A percentile compares a stretch with the other conserved stretches of the same genome.
phyloP scores from a whole-genome alignment of 2,113 vertebrate species.

The Thinocorus orbignyianus region DNA sequence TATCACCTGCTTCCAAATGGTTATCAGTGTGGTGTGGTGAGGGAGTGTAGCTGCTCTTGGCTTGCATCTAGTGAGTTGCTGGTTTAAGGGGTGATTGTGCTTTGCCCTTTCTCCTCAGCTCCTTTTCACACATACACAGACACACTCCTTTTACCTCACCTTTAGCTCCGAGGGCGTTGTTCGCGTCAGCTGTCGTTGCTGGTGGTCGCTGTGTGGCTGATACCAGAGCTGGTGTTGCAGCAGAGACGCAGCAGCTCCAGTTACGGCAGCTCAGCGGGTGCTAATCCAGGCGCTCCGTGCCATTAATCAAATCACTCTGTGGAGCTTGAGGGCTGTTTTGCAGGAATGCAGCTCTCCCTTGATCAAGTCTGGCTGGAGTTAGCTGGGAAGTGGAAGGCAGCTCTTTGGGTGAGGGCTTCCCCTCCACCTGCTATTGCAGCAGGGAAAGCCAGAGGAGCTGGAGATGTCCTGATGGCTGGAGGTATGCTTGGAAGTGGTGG shows the following conservation, averaged over 20 bases:
- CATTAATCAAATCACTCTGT: neutral
- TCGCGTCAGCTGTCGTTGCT: rapidly evolving
- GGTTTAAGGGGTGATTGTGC: neutral
- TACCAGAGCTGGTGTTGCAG: neutral
- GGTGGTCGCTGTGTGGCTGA: neutral
- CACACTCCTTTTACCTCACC: neutral
- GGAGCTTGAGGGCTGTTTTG: neutral
- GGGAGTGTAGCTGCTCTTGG: neutral
- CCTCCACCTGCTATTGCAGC: neutral
- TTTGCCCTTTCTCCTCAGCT: neutral
- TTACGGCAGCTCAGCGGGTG: neutral
- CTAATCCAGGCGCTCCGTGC: neutral
- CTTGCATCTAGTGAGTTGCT: neutral
- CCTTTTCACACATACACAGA: neutral
- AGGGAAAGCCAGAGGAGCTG: neutral
- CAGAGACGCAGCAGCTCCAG: neutral
- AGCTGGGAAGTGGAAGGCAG: neutral
- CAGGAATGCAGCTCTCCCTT: neutral
- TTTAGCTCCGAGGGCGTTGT: neutral
- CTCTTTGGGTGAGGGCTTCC: neutral
- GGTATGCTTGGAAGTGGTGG: neutral
- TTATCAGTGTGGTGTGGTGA: neutral
- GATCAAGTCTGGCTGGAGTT: neutral
- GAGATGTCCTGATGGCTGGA: neutral
- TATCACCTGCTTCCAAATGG: neutral